Percentiles rank a stretch among this genome's conserved stretches.
These are phyloP conservation scores for Platycheirus rosarum DNA, from an alignment of 2,888 invertebrate species.

Conservation along the genomic window DNA sequence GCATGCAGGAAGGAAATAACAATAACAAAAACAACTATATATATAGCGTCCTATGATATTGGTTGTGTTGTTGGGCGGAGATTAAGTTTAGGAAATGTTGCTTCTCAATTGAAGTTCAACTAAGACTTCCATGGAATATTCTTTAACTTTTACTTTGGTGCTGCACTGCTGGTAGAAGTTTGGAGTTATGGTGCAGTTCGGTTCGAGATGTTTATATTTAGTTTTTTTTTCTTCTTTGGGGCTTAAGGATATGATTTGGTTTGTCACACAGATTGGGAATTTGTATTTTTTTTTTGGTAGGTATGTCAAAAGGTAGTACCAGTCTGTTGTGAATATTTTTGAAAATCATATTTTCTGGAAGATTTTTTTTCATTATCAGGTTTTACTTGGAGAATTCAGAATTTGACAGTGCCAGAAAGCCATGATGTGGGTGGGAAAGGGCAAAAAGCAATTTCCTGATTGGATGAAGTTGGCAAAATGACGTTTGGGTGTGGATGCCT, in stretches of 20 bases:
- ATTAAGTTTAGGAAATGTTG: constrained; percentile 52
- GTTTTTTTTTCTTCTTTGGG: constrained; percentile 11
- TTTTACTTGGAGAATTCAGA: background rate
- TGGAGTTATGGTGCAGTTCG: constrained; percentile 32
- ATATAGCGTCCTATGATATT: background rate
- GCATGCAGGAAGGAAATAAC: constrained; percentile 41
- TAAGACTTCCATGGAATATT: constrained; percentile 40
- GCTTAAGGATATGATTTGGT: constrained; percentile 47
- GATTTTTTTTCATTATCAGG: background rate
- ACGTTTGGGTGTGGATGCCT: background rate
- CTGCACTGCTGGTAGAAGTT: constrained; percentile 11
- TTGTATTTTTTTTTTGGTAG: constrained; percentile 18
- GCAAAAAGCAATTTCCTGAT: constrained; percentile 65
- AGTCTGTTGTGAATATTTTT: constrained; percentile 48
- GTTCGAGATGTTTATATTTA: background rate
- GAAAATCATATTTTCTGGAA: constrained; percentile 52
- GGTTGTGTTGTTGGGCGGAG: constrained; percentile 13
- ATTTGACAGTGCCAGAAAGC: background rate
- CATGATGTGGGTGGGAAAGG: background rate
- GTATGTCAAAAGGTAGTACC: background rate
- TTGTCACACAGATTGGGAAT: constrained; percentile 1
- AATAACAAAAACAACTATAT: constrained; percentile 23
- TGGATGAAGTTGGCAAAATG: constrained; percentile 39
- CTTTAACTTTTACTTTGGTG: constrained; percentile 39
- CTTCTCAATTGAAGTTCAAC: constrained; percentile 40